Evolutionary conservation across 2,113 vertebrate genomes (phyloP), one percentile per base, ranked within the genome.

Genomic region (Apeltes quadracus): DNA sequence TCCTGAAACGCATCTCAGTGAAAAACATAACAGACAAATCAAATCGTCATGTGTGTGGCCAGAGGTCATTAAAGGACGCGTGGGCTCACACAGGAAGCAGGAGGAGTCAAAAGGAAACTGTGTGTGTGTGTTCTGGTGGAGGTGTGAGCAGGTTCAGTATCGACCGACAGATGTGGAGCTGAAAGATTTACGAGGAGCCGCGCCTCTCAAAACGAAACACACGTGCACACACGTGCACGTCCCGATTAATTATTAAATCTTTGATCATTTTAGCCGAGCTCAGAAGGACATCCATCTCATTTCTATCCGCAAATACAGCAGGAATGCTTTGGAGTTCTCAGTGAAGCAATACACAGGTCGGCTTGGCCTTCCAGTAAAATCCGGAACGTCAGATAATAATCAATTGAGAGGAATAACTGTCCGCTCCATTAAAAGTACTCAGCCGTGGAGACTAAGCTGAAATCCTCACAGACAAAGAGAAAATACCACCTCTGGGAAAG

Each of bases 161-260:
- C 0, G 25, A 48, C 11, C 15, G 62, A 84, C 66, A 64, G 64
- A 74, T 29, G 46, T 44, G 65, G 36, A 68, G 58, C 41, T 80
- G 69, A 84, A 72, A 88, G 64, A 85, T 75, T 86, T 73, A 78
- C 36, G 25, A 83, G 61, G 55, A 57, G 41, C 78, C 12, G 27
- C 69, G 39, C 39, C 66, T 64, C 48, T 70, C 8, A 23, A 34
- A 68, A 27, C 38, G 3, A 59, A 29, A 54, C 25, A 15, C 39
- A 11, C 46, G 22, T 50, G 20, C 50, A 63, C 61, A 32, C 41
- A n/a, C 6, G 14, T 29, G 9, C 61, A 38, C 59, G 15, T 67
- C 46, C 48, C 76, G 43, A 83, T 88, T 62, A 74, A 88, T 80
- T 85, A 85, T 90, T 86, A 69, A 90, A 22, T 64, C 63, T 48